Percentiles rank a stretch among this genome's conserved stretches.
Conservation (phyloP, 2,888 invertebrate genomes). For the Drosophila mayaguana region DNA sequence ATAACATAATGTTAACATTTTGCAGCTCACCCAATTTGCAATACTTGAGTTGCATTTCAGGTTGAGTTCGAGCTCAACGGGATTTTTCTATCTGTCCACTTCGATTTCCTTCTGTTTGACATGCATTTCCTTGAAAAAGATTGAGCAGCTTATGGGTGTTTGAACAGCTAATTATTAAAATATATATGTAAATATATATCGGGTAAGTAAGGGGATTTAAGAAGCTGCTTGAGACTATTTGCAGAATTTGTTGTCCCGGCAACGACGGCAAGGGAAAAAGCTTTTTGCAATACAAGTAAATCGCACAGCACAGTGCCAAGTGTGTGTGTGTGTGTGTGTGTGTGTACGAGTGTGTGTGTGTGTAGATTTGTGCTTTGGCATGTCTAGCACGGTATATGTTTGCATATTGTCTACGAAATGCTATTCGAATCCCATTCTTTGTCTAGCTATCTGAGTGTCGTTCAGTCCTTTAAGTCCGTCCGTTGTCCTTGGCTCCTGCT, state of each 20-base stretch:
- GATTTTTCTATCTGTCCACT: not conserved
- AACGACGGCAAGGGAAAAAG: slow-evolving; percentile 36
- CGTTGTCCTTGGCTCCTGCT: slow-evolving; percentile 2
- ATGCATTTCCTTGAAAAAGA: slow-evolving; percentile 1
- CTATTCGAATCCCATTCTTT: slow-evolving; percentile 52
- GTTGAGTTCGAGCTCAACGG: not conserved
- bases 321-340: slow-evolving; percentile 7
- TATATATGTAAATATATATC: not conserved
- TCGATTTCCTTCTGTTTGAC: not conserved
- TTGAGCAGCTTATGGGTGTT: not conserved
- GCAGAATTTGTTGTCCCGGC: slow-evolving; percentile 18
- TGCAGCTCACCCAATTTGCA: not conserved
- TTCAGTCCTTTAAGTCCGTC: slow-evolving; percentile 21
- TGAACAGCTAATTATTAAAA: not conserved
- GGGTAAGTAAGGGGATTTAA: slow-evolving; percentile 28
- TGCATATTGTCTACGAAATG: slow-evolving; percentile 78
- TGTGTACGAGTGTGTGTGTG: slow-evolving; percentile 19
- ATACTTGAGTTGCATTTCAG: not conserved
- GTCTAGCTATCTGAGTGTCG: slow-evolving; percentile 45
- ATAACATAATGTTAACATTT: slow-evolving; percentile 4
- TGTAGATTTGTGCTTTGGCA: slow-evolving; percentile 29
- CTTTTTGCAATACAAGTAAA: slow-evolving; percentile 55
- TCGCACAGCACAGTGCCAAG: slow-evolving; percentile 17
- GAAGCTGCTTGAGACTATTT: slow-evolving; percentile 22
- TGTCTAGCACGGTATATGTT: slow-evolving; percentile 70